Evolutionary conservation across 2,113 vertebrate species (phyloP).

Genomic region (Falco punctatus): DNA sequence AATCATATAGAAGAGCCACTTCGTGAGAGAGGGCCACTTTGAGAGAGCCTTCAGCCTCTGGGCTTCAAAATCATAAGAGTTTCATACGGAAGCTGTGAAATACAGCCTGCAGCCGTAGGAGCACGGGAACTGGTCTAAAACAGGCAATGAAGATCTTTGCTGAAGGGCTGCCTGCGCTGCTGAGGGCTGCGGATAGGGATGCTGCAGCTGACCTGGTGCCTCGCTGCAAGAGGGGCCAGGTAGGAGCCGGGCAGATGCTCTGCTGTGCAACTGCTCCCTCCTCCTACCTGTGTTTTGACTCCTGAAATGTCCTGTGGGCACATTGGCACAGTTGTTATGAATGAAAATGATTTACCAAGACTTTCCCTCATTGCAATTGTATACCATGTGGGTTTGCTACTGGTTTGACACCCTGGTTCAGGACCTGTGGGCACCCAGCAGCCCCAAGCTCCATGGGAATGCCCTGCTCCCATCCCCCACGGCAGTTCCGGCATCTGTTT

Average conservation of each 20-base stretch:
- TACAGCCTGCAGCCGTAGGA: too few relatives aligned
- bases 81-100: neutral
- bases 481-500: neutral
- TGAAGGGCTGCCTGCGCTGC: neutral
- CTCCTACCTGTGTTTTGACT: neutral
- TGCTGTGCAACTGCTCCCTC: neutral
- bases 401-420: neutral
- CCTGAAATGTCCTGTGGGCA: neutral
- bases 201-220: neutral
- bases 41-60: neutral
- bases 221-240: neutral
- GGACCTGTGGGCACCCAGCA: neutral
- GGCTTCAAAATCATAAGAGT: neutral
- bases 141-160: neutral
- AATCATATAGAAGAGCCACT: neutral
- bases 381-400: neutral
- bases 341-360: neutral
- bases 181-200: fast-evolving
- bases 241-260: neutral
- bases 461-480: neutral
- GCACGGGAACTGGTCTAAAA: fast-evolving
- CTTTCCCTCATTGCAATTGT: neutral
- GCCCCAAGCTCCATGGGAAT: fast-evolving
- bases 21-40: neutral
- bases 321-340: fast-evolving